Percentiles rank a stretch among this genome's conserved stretches.
These are phyloP conservation scores for Cheilosia impressa DNA, from an alignment of 2,888 invertebrate species.

Conservation along the genomic window DNA sequence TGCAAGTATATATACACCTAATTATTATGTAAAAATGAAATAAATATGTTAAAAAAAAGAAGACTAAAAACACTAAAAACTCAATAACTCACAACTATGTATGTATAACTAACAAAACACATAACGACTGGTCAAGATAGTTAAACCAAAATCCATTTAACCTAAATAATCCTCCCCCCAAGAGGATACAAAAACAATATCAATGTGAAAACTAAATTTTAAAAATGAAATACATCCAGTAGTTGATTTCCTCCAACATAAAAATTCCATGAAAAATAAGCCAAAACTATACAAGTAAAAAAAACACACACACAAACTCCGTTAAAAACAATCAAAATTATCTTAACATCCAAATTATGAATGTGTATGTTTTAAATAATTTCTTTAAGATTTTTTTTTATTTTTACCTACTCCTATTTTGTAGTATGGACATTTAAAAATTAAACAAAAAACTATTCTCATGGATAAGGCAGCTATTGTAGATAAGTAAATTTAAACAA, in stretches of 20 bases:
- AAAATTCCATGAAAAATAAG: slow-evolving; percentile 64
- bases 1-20: slow-evolving; percentile 72
- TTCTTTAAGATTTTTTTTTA: slow-evolving; percentile 17
- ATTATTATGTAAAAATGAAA: slow-evolving; percentile 66
- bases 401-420: slow-evolving; percentile 44
- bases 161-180: slow-evolving; percentile 35
- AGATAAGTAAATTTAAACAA: slow-evolving; percentile 82
- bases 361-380: slow-evolving; percentile 41
- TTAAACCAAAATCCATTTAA: slow-evolving; percentile 51
- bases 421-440: slow-evolving; percentile 59
- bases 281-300: slow-evolving; percentile 42
- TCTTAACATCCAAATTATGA: slow-evolving; percentile 76
- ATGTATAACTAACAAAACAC: slow-evolving; percentile 50
- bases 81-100: slow-evolving; percentile 55
- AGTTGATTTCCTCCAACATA: slow-evolving; percentile 56
- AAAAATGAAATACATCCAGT: slow-evolving; percentile 48
- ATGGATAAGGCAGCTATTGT: slow-evolving; percentile 84
- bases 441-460: slow-evolving; percentile 82
- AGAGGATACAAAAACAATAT: slow-evolving; percentile 33
- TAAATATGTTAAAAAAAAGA: slow-evolving; percentile 45
- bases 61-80: slow-evolving; percentile 40
- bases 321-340: slow-evolving; percentile 64
- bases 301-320: slow-evolving; percentile 37
- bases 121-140: slow-evolving; percentile 62
- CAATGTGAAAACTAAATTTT: slow-evolving; percentile 58